These are phyloP conservation scores for Margaritifera margaritifera DNA, from an alignment of 2,888 invertebrate species.

Conservation along the genomic window DNA sequence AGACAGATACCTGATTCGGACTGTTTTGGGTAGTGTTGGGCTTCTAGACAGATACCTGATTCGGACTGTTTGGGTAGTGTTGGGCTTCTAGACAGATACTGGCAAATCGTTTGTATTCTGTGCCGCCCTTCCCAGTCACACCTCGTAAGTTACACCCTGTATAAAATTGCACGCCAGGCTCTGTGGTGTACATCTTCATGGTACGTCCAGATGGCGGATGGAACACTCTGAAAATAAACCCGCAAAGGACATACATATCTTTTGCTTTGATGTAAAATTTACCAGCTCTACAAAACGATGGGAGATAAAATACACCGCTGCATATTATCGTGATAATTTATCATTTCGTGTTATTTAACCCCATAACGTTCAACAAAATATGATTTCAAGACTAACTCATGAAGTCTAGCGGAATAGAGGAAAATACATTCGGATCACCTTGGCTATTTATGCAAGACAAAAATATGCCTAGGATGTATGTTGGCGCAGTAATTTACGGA, in stretches of 20 bases:
- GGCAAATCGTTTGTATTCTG: slow-evolving; percentile 82
- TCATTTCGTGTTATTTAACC: too few relatives aligned
- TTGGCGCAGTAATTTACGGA: too few relatives aligned
- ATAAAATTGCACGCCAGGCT: slow-evolving; percentile 93
- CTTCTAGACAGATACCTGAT: slow-evolving; percentile 82
- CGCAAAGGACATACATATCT: background rate
- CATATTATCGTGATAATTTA: too few relatives aligned
- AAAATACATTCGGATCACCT: too few relatives aligned
- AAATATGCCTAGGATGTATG: too few relatives aligned
- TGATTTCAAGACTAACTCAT: too few relatives aligned
- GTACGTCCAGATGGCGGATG: slow-evolving; percentile 78
- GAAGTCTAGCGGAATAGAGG: too few relatives aligned
- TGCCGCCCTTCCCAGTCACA: slow-evolving; percentile 82
- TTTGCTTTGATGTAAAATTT: too few relatives aligned
- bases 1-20: slow-evolving; percentile 81
- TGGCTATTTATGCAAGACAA: too few relatives aligned
- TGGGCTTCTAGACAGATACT: slow-evolving; percentile 93
- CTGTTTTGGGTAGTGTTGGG: slow-evolving; percentile 96
- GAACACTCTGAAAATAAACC: slow-evolving; percentile 49
- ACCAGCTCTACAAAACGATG: too few relatives aligned
- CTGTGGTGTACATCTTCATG: slow-evolving; percentile 87
- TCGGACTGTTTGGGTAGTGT: slow-evolving; percentile 92
- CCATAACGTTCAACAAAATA: too few relatives aligned
- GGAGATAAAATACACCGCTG: too few relatives aligned
- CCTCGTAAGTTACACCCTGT: slow-evolving; percentile 81